Percentiles rank a stretch among this genome's conserved stretches.
Evolutionary conservation across 1,140 invertebrate species (phyloP).

Genomic region (Sinonovacula constricta): DNA sequence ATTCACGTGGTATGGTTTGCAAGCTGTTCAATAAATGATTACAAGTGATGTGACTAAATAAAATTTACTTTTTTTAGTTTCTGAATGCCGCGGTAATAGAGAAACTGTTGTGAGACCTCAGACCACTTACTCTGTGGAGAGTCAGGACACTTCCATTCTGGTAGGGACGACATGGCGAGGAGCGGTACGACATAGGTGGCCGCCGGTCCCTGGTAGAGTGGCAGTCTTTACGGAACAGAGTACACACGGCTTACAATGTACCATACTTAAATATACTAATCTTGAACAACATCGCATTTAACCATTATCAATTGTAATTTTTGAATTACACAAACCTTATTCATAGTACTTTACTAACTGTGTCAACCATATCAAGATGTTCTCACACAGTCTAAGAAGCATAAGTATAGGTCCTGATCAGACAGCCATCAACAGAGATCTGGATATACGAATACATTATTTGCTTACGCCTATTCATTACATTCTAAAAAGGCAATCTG

Average conservation of each 20-base stretch:
- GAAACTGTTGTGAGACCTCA: not conserved
- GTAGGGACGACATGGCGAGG: slow-evolving; percentile 53
- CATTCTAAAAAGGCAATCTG: too few relatives aligned
- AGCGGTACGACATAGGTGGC: slow-evolving; percentile 63
- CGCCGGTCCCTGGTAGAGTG: slow-evolving; percentile 66
- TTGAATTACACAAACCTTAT: not conserved
- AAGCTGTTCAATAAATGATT: too few relatives aligned
- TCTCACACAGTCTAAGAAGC: not conserved
- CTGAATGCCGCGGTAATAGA: too few relatives aligned
- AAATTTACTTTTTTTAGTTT: too few relatives aligned
- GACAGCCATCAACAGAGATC: too few relatives aligned
- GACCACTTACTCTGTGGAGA: not conserved
- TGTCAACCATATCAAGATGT: not conserved
- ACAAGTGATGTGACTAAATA: too few relatives aligned
- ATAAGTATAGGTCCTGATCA: not conserved
- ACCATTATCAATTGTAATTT: not conserved
- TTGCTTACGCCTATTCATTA: too few relatives aligned
- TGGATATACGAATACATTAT: too few relatives aligned
- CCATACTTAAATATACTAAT: not conserved
- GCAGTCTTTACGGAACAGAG: slow-evolving; percentile 57
- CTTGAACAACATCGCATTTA: not conserved
- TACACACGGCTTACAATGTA: not conserved
- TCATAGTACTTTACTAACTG: not conserved
- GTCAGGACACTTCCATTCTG: slow-evolving; percentile 64
- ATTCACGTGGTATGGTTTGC: too few relatives aligned